Evolutionary conservation across 2,888 invertebrate species (phyloP).

Genomic region (Trichogramma dendrolimi): DNA sequence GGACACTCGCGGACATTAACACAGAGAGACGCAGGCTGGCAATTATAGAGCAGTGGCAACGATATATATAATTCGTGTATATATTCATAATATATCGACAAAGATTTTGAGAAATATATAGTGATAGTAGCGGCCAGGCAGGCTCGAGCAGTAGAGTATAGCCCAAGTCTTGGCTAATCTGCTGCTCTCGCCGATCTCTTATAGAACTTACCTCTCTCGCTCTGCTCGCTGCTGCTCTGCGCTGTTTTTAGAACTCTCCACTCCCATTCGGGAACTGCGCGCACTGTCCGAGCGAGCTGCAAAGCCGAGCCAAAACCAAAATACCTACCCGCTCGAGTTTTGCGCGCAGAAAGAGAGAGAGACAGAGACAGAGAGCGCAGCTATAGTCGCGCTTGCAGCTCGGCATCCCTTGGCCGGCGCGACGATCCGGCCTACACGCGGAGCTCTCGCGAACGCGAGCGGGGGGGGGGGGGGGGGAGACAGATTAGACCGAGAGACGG

Average conservation of each 20-base stretch:
- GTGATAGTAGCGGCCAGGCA: no score
- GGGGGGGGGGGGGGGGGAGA: background rate
- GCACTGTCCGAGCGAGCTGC: conserved; percentile 44
- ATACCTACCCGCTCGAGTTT: conserved; percentile 38
- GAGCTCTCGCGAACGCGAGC: background rate
- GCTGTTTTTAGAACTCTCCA: conserved; percentile 52
- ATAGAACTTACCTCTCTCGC: conserved; percentile 47
- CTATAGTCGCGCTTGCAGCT: background rate
- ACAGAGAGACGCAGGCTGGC: no score
- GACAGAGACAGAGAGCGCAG: conserved; percentile 8
- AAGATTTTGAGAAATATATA: no score
- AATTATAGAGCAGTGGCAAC: no score
- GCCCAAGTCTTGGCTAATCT: no score
- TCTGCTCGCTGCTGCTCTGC: no score
- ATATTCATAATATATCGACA: no score
- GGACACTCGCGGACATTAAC: no score
- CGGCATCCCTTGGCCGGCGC: background rate
- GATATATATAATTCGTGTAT: no score
- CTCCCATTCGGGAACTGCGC: conserved; percentile 49
- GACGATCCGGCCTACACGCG: no score
- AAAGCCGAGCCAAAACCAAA: conserved; percentile 52
- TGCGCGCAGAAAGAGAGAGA: conserved; percentile 5
- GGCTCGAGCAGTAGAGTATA: no score
- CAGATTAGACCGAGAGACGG: background rate
- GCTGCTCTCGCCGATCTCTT: no score